A percentile compares a stretch with the other conserved stretches of the same genome.
Evolutionary conservation across 2,797 vertebrate genomes (phyloP).

Genomic region (Meriones psammophilus): DNA sequence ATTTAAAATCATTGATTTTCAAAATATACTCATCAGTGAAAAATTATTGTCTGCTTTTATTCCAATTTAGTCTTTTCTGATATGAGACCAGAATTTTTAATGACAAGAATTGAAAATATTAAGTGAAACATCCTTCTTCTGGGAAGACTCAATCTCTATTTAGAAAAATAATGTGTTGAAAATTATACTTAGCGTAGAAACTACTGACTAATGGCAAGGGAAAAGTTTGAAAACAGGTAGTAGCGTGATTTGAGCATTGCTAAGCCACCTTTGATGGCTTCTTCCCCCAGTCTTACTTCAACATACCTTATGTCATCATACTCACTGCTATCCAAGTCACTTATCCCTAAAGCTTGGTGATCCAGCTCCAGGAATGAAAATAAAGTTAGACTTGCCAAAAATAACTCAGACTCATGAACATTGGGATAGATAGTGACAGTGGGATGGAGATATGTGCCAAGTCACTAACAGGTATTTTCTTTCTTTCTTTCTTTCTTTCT

Average conservation of each 20-base stretch:
- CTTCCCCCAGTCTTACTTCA: background rate
- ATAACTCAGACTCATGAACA: background rate
- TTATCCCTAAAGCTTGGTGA: background rate
- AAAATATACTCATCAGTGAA: slow-evolving; percentile 29
- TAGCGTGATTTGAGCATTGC: background rate
- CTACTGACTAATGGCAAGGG: background rate
- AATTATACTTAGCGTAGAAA: background rate
- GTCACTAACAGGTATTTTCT: background rate
- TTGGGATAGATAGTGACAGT: background rate
- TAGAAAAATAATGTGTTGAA: background rate
- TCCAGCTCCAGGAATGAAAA: background rate
- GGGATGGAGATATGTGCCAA: background rate
- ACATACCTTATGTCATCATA: background rate
- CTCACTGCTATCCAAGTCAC: background rate
- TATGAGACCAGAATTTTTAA: background rate
- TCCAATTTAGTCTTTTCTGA: background rate
- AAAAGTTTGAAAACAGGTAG: background rate
- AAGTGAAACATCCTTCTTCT: background rate
- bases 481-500: too few relatives aligned
- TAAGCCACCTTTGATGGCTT: background rate
- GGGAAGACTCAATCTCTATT: background rate
- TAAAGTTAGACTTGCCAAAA: background rate
- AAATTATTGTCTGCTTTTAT: background rate
- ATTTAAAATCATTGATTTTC: slow-evolving; percentile 25
- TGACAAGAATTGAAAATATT: background rate